Conservation (phyloP, 1,140 invertebrate species). For the Trinorchestia longiramus region DNA sequence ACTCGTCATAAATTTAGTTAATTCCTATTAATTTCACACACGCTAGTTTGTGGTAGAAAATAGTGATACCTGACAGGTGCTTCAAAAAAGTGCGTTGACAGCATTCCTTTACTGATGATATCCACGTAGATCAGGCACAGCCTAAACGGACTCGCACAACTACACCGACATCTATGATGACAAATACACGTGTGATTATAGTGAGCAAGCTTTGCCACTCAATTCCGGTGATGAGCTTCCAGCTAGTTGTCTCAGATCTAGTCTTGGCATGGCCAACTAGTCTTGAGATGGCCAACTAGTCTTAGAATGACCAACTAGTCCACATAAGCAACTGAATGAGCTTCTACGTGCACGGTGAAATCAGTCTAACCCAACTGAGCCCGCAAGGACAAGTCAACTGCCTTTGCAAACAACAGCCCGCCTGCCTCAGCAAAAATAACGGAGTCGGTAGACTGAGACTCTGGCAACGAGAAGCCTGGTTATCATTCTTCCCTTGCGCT, state of each 20-base stretch:
- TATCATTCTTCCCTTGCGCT: background rate
- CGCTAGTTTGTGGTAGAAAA: background rate
- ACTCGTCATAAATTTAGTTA: background rate
- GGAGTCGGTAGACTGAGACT: background rate
- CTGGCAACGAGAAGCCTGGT: background rate
- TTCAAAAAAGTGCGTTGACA: slow-evolving; percentile 26
- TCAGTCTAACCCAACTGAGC: too few relatives aligned
- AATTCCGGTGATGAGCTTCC: slow-evolving; percentile 14
- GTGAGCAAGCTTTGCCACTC: background rate
- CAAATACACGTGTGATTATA: slow-evolving; percentile 38
- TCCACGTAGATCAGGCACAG: background rate
- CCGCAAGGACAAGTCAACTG: too few relatives aligned
- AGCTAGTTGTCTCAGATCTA: background rate
- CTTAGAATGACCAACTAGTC: background rate
- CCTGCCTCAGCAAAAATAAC: background rate
- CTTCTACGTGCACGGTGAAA: too few relatives aligned
- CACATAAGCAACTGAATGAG: too few relatives aligned
- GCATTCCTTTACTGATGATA: background rate
- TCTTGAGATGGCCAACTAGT: too few relatives aligned
- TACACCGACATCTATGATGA: background rate
- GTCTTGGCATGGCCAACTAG: too few relatives aligned
- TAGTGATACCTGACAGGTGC: background rate
- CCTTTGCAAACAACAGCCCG: too few relatives aligned
- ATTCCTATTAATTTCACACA: background rate
- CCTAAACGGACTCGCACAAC: background rate